Percentiles rank a stretch among this genome's conserved stretches.
These are phyloP conservation scores for Endomychus coccineus DNA, from an alignment of 2,888 invertebrate species.

Conservation along the genomic window DNA sequence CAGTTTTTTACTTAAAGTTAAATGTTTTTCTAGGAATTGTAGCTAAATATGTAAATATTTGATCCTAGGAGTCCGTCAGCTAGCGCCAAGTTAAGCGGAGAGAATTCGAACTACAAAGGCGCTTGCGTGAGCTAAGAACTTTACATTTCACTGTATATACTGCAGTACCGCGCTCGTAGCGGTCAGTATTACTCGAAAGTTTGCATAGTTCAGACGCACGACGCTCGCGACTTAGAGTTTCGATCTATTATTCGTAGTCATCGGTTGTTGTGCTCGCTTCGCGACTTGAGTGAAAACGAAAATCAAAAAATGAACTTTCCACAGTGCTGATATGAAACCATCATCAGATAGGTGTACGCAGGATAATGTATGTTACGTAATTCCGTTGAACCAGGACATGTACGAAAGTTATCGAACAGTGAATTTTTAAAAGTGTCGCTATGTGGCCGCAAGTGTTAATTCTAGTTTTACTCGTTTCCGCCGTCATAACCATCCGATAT, in stretches of 20 bases:
- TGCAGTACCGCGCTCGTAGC: slow-evolving; percentile 33
- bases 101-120: slow-evolving; percentile 22
- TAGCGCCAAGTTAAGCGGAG: slow-evolving; percentile 24
- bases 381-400: no score
- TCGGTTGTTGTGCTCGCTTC: background rate
- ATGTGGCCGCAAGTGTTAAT: slow-evolving; percentile 13
- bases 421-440: slow-evolving; percentile 6
- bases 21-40: no score
- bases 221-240: slow-evolving; percentile 4
- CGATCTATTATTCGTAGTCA: background rate
- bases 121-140: slow-evolving; percentile 26
- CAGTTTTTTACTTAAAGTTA: no score
- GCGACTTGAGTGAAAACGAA: no score
- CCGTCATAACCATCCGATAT: slow-evolving; percentile 35
- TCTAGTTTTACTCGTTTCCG: slow-evolving; percentile 20
- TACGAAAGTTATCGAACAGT: background rate
- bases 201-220: slow-evolving; percentile 2
- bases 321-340: no score
- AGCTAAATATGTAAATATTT: no score
- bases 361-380: no score
- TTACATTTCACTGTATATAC: slow-evolving; percentile 29
- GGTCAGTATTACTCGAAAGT: slow-evolving; percentile 35
- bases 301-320: no score
- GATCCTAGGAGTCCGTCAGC: slow-evolving; percentile 19
- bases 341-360: no score